Base-by-base conservation (phyloP, 2,113 vertebrate genomes). In the Pterocles orientalis region DNA sequence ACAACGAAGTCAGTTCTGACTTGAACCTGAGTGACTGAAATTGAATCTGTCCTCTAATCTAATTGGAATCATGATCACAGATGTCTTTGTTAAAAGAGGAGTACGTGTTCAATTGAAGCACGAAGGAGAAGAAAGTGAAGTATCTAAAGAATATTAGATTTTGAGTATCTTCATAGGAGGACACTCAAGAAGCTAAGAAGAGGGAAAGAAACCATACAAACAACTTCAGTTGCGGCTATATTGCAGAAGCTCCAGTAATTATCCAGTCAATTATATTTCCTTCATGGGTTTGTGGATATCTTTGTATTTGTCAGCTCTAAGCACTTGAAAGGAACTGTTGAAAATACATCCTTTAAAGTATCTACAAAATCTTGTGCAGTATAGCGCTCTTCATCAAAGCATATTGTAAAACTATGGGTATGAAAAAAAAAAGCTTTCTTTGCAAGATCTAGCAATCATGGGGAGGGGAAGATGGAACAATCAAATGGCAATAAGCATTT, bases 321-420 rank as follows among this genome's bases (percentile, higher is more conserved):
- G 77, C 31, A 89, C 94, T 96, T 93, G 70, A 93, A 96, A 96
- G 86, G 85, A 82, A 75, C 34, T 54, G 65, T 54, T 83, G 92
- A 93, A 94, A 93, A 91, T 14, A 64, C 57, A 69, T 81, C 66
- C 62, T 68, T 86, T 86, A 77, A 82, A 90, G 76, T 77, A 88
- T 25, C 94, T 82, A 78, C 41, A 80, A 91, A 95, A 95, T 84
- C 69, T 94, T 90, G n/a, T 58, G 66, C 25, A 51, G 16, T 16
- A 50, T 5, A 82, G 53, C 39, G 53, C 62, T 85, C 51, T 94
- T 92, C 77, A 86, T 57, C 47, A 72, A 82, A 81, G 14, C 8
- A 28, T 69, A 60, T 4, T 61, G 57, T 72, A 94, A 87, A 91
- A 71, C 39, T 58, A 64, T 14, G 54, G 81, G 79, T 51, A 83